Percentiles rank a stretch among this genome's conserved stretches.
phyloP scores from a whole-genome alignment of 2,888 invertebrate species.

The Didymodactylos carnosus region DNA sequence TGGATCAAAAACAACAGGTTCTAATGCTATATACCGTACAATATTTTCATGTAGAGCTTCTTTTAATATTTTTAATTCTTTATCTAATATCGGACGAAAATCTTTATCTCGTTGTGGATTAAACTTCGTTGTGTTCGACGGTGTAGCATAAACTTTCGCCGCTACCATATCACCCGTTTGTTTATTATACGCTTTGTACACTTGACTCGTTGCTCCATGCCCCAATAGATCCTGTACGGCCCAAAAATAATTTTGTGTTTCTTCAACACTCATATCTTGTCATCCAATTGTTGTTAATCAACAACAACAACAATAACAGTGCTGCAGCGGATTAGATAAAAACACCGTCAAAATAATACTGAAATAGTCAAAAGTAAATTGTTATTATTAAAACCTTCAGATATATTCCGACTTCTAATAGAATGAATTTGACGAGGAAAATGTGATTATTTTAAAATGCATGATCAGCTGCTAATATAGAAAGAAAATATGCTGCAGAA shows the following conservation, averaged over 20 bases:
- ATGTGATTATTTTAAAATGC: too few species aligned
- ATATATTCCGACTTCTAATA: too few species aligned
- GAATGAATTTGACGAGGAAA: too few species aligned
- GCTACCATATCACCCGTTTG: conserved; percentile 85
- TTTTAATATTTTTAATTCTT: not conserved
- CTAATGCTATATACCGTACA: not conserved
- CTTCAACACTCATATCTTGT: not conserved
- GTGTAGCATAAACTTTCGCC: conserved; percentile 82
- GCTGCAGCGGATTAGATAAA: too few species aligned
- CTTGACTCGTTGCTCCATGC: not conserved
- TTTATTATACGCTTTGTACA: conserved; percentile 19
- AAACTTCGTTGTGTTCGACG: conserved; percentile 53
- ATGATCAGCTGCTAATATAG: too few species aligned
- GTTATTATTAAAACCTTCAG: too few species aligned
- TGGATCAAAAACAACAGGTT: too few species aligned
- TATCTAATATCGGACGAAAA: not conserved
- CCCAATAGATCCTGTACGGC: conserved; percentile 1
- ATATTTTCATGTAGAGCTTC: not conserved
- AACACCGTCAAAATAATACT: too few species aligned
- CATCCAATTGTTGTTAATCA: too few species aligned
- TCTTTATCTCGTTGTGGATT: not conserved
- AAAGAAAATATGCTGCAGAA: too few species aligned
- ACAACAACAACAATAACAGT: too few species aligned
- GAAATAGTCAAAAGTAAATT: too few species aligned
- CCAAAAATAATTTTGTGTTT: not conserved